Percentiles rank a stretch among this genome's conserved stretches.
Evolutionary conservation across 2,888 invertebrate genomes (phyloP).

Genomic region (Drosophila buzzatii): DNA sequence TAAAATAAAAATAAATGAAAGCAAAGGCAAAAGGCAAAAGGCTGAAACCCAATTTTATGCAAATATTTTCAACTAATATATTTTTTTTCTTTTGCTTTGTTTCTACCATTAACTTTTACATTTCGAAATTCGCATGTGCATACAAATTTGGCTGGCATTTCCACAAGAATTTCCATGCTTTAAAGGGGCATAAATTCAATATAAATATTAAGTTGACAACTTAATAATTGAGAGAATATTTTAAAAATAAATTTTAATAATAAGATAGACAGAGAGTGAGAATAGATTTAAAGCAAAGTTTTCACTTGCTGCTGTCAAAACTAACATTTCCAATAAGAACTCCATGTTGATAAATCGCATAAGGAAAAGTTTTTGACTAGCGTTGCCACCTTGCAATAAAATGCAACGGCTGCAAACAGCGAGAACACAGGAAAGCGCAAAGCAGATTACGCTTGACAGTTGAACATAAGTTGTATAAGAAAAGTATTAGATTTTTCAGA

Average conservation of each 20-base stretch:
- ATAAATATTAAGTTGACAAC: slow-evolving; percentile 14
- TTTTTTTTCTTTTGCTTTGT: slow-evolving; percentile 12
- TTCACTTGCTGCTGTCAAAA: slow-evolving; percentile 1
- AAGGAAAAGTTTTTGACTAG: slow-evolving; percentile 9
- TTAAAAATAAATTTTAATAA: neutral
- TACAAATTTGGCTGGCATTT: slow-evolving; percentile 17
- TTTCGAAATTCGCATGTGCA: slow-evolving; percentile 30
- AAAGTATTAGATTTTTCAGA: neutral
- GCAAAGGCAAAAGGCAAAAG: slow-evolving; percentile 12
- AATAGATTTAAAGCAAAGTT: neutral
- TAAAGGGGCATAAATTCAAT: neutral
- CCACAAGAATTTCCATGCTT: slow-evolving; percentile 14
- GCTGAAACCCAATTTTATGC: slow-evolving; percentile 44
- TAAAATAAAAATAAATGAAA: neutral
- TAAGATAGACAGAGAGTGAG: neutral
- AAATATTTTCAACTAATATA: slow-evolving; percentile 50
- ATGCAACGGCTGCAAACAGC: slow-evolving; percentile 2
- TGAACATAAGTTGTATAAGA: neutral
- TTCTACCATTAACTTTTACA: slow-evolving; percentile 27
- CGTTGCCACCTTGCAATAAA: slow-evolving; percentile 8
- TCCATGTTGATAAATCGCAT: slow-evolving; percentile 7
- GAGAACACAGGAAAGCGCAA: neutral
- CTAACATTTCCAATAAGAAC: neutral
- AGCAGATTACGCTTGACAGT: slow-evolving; percentile 5
- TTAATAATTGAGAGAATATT: slow-evolving; percentile 1